A percentile compares a stretch with the other conserved stretches of the same genome.
Conservation (phyloP, 2,888 invertebrate species). For the Tenthredo livida region DNA sequence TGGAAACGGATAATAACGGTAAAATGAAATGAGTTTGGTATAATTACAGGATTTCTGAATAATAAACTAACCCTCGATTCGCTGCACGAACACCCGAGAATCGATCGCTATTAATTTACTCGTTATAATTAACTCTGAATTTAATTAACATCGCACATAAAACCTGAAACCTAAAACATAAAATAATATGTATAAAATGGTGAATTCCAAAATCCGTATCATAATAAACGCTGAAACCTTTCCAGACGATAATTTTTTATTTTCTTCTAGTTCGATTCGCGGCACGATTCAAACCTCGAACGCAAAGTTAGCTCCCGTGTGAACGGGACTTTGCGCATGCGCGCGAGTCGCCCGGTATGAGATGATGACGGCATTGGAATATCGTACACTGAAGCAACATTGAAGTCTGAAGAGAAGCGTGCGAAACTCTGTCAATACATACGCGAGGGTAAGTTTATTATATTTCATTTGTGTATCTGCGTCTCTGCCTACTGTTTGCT, state of each 20-base stretch:
- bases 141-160: slow-evolving; percentile 7
- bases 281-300: neutral
- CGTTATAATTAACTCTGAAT: neutral
- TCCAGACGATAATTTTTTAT: neutral
- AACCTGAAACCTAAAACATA: too few species aligned
- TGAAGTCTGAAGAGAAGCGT: neutral
- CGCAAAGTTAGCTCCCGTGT: neutral
- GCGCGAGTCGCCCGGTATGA: slow-evolving; percentile 23
- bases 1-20: slow-evolving; percentile 18
- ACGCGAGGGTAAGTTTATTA: slow-evolving; percentile 14
- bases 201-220: neutral
- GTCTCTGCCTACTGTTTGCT: neutral
- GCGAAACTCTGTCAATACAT: neutral
- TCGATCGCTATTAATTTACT: neutral
- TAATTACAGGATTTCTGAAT: slow-evolving; percentile 27
- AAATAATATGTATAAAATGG: neutral
- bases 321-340: slow-evolving; percentile 35
- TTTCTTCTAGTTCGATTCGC: neutral
- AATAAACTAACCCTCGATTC: slow-evolving; percentile 13
- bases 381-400: neutral
- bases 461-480: neutral
- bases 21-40: slow-evolving; percentile 8
- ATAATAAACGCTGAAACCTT: neutral
- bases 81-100: neutral
- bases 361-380: neutral